phyloP scores from a whole-genome alignment of 1,140 invertebrate genomes.

The Wiebesia pumilae region DNA sequence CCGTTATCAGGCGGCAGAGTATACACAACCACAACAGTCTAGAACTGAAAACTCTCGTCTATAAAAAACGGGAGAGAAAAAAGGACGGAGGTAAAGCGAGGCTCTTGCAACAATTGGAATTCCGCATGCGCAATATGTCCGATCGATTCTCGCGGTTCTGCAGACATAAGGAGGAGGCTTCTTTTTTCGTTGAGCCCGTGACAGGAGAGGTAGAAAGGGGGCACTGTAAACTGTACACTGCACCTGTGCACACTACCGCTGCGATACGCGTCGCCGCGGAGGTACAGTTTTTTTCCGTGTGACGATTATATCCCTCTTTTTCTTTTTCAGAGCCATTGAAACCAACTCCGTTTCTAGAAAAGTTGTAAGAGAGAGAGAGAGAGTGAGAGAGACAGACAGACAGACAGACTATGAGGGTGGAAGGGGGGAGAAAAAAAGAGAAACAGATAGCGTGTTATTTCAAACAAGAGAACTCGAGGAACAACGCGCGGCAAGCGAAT shows the following conservation, averaged over 20 bases:
- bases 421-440: background rate
- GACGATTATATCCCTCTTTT: constrained; percentile 61
- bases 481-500: background rate
- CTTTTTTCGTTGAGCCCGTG: background rate
- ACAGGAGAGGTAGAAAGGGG: constrained; percentile 47
- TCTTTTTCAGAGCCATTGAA: constrained; percentile 51
- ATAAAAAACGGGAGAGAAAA: constrained; percentile 13
- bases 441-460: too few relatives aligned
- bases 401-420: too few relatives aligned
- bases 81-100: constrained; percentile 14
- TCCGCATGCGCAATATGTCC: constrained; percentile 58
- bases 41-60: background rate
- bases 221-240: constrained; percentile 61
- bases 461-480: background rate
- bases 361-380: background rate
- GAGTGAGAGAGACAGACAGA: background rate
- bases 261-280: constrained; percentile 65
- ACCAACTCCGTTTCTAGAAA: background rate
- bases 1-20: background rate
- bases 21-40: background rate
- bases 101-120: constrained; percentile 65
- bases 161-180: constrained; percentile 48
- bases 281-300: constrained; percentile 72
- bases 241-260: constrained; percentile 71
- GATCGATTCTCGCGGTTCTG: constrained; percentile 51